Evolutionary conservation across 2,113 vertebrate species (phyloP), one percentile per base, ranked within the genome.

Genomic region (Salvator merianae): DNA sequence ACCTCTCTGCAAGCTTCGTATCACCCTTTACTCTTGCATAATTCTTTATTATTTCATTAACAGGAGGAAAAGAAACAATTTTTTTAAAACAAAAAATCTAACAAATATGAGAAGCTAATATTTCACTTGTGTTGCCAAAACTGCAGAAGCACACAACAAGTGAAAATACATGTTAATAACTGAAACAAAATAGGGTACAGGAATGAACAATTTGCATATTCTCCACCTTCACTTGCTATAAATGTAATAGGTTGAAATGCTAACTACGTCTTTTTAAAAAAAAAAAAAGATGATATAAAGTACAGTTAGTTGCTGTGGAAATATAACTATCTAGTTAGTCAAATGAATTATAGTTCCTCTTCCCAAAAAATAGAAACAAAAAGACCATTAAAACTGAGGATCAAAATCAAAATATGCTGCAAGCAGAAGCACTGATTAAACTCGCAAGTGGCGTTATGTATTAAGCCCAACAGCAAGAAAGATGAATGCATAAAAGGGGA

Each of bases 191-290:
- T 90, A 74, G 83, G 81, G 81, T 26, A 89, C 85, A 88, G 91
- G 84, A 91, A 63, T 70, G 68, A 88, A 68, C 84, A 82, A 92
- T 89, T 88, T 90, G 55, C 85, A 79, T 89, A 77, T 86, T 38
- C 3, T 8, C 32, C 24, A 4, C 34, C 69, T 34, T 36, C 90
- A 87, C 30, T 43, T 0, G 86, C 87, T 47, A 63, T 38, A 87
- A 92, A 92, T 85, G 84, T 88, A 94, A 65, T 0, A 77, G 85
- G 83, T 83, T 92, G 93, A 90, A 92, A 92, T 88, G 90, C 84
- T 40, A 69, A 38, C 81, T 92, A 94, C 93, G n/a, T n/a, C n/a
- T n/a, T n/a, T n/a, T 93, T 92, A 93, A 92, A 92, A 92, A 88
- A 20, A 20, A 14, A 20, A 20, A 59, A 83, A 77, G 90, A 90